Conservation (phyloP, 1,140 invertebrate genomes). For the Drosophila nasuta region DNA sequence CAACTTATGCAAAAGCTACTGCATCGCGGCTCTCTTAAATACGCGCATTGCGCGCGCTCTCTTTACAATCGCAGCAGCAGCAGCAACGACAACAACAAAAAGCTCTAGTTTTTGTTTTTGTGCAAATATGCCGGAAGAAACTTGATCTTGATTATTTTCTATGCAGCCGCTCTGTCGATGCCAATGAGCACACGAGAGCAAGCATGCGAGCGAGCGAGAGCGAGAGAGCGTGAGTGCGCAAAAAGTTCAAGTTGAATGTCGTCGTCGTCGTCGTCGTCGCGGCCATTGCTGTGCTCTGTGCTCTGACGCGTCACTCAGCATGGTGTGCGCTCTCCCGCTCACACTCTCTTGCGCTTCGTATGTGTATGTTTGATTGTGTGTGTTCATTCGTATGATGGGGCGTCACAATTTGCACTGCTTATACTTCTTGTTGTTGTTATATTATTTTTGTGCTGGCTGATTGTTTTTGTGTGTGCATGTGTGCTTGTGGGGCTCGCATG, state of each 20-base stretch:
- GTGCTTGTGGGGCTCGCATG: conserved; percentile 43
- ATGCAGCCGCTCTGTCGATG: conserved; percentile 38
- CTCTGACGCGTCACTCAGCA: conserved; percentile 17
- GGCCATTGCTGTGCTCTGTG: conserved; percentile 54
- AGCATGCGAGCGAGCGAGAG: conserved; percentile 21
- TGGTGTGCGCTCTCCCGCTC: conserved; percentile 18
- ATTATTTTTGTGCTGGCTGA: conserved; percentile 23
- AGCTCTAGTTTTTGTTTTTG: conserved; percentile 74
- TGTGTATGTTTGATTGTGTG: conserved; percentile 24
- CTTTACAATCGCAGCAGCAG: conserved; percentile 20
- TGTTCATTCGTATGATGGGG: conserved; percentile 41
- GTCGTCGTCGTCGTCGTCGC: conserved; percentile 40
- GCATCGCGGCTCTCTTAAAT: conserved; percentile 48
- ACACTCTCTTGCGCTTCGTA: conserved; percentile 1
- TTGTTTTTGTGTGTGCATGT: conserved; percentile 14
- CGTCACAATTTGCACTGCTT: conserved; percentile 61
- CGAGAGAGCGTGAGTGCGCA: conserved; percentile 58
- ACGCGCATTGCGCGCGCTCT: conserved; percentile 20
- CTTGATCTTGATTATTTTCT: conserved; percentile 84
- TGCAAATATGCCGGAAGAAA: conserved; percentile 82
- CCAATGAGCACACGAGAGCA: conserved; percentile 36
- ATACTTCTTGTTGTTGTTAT: conserved; percentile 31
- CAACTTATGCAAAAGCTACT: conserved; percentile 44
- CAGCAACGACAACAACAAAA: conserved; percentile 30
- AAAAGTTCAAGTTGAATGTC: conserved; percentile 84